Evolutionary conservation across 2,888 invertebrate genomes (phyloP).

Genomic region (Agriotes lineatus): DNA sequence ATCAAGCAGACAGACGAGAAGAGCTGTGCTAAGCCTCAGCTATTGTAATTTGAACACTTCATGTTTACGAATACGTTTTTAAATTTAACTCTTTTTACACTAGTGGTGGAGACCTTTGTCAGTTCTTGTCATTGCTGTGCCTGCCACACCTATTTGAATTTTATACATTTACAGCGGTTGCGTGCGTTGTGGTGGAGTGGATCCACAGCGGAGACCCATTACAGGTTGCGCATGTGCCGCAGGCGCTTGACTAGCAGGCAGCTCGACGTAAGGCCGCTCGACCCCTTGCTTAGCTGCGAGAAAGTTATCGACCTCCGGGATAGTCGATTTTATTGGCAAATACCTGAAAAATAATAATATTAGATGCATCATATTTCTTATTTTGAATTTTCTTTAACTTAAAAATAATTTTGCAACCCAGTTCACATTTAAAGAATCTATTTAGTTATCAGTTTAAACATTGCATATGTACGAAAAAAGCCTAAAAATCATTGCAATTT

Average conservation of each 20-base stretch:
- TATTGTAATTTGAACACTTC: constrained; percentile 14
- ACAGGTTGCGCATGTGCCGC: constrained; percentile 64
- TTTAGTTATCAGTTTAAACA: no score
- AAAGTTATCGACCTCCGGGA: constrained; percentile 83
- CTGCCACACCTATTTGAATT: not conserved
- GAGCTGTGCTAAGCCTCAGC: constrained; percentile 8
- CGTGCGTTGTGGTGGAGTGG: no score
- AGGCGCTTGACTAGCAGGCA: constrained; percentile 77
- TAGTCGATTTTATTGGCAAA: constrained; percentile 89
- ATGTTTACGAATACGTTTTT: constrained; percentile 6
- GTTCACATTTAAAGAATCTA: no score
- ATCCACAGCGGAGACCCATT: no score
- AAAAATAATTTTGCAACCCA: no score
- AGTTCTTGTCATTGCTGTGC: not conserved
- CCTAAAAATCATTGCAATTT: no score
- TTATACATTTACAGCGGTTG: not conserved
- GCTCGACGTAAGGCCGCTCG: constrained; percentile 84
- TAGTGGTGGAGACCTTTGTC: not conserved
- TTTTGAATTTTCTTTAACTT: no score
- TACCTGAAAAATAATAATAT: constrained; percentile 69
- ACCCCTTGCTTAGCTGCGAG: constrained; percentile 83
- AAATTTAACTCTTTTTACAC: not conserved
- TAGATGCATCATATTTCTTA: not conserved
- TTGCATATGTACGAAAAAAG: no score
- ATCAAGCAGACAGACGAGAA: not conserved